Evolutionary conservation across 2,888 invertebrate genomes (phyloP), one percentile per base, ranked within the genome.

Genomic region (Escarpia spicata): DNA sequence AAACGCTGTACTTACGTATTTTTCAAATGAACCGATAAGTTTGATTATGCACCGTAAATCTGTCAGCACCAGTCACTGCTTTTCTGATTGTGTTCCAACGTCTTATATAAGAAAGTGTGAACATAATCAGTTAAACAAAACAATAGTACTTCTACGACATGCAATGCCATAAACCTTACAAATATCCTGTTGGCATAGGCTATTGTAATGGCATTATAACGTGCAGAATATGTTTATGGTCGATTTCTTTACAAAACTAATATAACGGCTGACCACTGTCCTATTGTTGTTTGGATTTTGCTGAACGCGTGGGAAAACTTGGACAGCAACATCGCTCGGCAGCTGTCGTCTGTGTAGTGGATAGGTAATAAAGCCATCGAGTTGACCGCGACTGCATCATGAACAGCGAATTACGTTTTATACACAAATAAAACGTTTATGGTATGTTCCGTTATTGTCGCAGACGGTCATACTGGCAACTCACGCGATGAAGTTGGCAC

Each of bases 341-440:
- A 75, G 75, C 75, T 15, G 75, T 12, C 52, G 52, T 52, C 52
- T 9, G 52, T 9, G 52, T 26, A 75, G 75, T 75, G n/a, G 2
- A 75, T 75, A 19, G 75, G 75, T 26, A 75, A 75, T 75, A 75
- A 75, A 75, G 75, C n/a, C 75, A 75, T 75, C 75, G 75, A 26
- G 75, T 75, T 75, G 75, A 75, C 75, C 75, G 75, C 75, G 4
- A 75, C 26, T 26, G 75, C 75, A n/a, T 26, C 75, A 1, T 75
- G 75, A 26, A 75, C 75, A 75, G n/a, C 75, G 75, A 75, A 75
- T 75, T 75, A 75, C 2, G 19, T 75, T 75, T 75, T 75, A 75
- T 75, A 75, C n/a, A 75, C 75, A 75, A 75, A 75, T 75, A 75
- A 75, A 75, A 75, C 75, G 26, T 75, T 75, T 75, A 75, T 75